Conservation (phyloP, 2,113 vertebrate genomes). For the Lophius piscatorius region DNA sequence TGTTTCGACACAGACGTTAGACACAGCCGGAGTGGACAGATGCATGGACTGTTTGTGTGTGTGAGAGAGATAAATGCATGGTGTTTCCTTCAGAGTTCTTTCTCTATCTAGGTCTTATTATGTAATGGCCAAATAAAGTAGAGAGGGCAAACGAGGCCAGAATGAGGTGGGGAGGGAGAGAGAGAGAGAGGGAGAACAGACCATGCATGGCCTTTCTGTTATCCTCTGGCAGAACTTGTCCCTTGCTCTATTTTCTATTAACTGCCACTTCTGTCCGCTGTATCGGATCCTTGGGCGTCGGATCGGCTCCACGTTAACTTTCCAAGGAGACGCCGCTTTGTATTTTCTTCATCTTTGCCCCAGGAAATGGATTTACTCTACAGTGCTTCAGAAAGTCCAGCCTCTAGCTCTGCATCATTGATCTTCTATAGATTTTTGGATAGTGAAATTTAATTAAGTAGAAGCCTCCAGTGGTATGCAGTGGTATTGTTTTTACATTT, state of each 20-base stretch:
- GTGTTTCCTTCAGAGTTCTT: conserved; percentile 56
- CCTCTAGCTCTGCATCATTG: too few species aligned
- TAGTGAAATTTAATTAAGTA: too few species aligned
- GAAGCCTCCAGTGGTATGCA: not conserved
- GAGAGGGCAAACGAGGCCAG: conserved; percentile 37
- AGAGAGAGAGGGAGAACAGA: conserved; percentile 6
- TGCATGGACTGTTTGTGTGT: conserved; percentile 43
- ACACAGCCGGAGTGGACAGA: conserved; percentile 40
- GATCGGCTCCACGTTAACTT: conserved; percentile 14
- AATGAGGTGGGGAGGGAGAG: conserved; percentile 12
- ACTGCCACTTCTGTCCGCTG: conserved; percentile 13
- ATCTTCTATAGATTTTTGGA: too few species aligned
- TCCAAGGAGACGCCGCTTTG: too few species aligned
- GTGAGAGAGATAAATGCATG: conserved; percentile 20
- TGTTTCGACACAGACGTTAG: too few species aligned
- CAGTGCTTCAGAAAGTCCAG: too few species aligned
- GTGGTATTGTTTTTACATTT: not conserved
- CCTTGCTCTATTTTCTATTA: conserved; percentile 17
- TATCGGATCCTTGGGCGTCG: conserved; percentile 29
- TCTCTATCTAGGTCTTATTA: conserved; percentile 66
- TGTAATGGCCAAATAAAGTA: conserved; percentile 63
- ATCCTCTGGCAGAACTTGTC: conserved; percentile 6
- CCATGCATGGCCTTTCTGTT: conserved; percentile 36
- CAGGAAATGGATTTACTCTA: too few species aligned
- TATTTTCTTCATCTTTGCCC: too few species aligned